These are phyloP conservation scores for Bimastos eiseni DNA, from an alignment of 2,888 invertebrate species.

Conservation along the genomic window DNA sequence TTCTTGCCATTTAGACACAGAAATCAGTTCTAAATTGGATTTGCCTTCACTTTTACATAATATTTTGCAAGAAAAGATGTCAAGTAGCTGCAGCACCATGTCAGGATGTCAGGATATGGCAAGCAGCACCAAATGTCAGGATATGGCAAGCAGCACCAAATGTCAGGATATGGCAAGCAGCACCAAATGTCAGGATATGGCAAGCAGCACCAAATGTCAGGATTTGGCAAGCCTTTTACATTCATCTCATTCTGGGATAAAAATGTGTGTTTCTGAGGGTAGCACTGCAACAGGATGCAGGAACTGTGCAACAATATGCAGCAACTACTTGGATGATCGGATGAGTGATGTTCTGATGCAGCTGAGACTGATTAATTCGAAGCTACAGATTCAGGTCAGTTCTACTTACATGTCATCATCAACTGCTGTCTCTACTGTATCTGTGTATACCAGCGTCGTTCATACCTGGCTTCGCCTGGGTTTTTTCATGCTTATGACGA, in stretches of 20 bases:
- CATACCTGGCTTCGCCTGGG: too few relatives aligned
- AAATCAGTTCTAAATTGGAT: neutral
- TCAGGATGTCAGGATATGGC: neutral
- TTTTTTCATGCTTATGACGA: too few relatives aligned
- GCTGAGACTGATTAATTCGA: neutral
- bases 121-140: neutral
- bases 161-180: neutral
- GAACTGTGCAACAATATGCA: neutral
- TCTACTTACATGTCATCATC: neutral
- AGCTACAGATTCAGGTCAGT: conserved; percentile 13
- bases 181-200: neutral
- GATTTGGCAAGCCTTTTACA: neutral
- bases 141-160: neutral
- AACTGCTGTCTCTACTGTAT: neutral
- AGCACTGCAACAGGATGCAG: neutral
- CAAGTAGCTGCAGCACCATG: neutral
- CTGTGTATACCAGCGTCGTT: too few relatives aligned
- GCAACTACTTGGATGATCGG: neutral
- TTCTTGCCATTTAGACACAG: neutral
- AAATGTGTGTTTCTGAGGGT: neutral
- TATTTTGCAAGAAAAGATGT: neutral
- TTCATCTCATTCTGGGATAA: neutral
- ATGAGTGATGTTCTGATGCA: conserved; percentile 13
- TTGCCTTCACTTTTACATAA: neutral
- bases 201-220: neutral